Conservation (phyloP, 2,797 vertebrate species). For the Mus spretus region DNA sequence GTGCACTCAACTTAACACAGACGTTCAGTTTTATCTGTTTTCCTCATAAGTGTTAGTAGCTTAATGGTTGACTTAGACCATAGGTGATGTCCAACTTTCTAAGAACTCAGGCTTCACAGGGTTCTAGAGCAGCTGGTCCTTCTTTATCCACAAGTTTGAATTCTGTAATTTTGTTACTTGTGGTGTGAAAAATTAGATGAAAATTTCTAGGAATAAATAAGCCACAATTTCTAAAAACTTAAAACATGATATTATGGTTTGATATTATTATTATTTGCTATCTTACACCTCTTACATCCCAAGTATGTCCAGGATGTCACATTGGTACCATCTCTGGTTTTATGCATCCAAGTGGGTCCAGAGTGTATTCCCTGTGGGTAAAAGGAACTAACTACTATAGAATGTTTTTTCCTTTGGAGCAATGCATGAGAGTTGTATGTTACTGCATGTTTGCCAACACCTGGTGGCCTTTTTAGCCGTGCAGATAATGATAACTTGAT, state of each 20-base stretch:
- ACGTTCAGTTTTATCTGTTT: background rate
- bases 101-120: slow-evolving; percentile 32
- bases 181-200: background rate
- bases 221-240: background rate
- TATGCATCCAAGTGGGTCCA: background rate
- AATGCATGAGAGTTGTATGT: background rate
- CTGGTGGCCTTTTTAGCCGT: background rate
- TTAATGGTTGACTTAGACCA: background rate
- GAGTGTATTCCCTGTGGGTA: background rate
- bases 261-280: background rate
- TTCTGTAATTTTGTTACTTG: background rate
- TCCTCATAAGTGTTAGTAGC: background rate
- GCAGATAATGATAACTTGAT: background rate
- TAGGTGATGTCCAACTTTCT: background rate
- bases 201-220: background rate
- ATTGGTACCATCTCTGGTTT: background rate
- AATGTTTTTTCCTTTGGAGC: background rate
- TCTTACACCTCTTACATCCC: background rate
- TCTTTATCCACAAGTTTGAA: background rate
- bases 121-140: background rate
- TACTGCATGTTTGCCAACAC: background rate
- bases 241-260: background rate
- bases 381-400: background rate
- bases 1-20: background rate
- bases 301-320: background rate